These are phyloP conservation scores for Penaeus indicus DNA, from an alignment of 1,140 invertebrate genomes.

Conservation along the genomic window DNA sequence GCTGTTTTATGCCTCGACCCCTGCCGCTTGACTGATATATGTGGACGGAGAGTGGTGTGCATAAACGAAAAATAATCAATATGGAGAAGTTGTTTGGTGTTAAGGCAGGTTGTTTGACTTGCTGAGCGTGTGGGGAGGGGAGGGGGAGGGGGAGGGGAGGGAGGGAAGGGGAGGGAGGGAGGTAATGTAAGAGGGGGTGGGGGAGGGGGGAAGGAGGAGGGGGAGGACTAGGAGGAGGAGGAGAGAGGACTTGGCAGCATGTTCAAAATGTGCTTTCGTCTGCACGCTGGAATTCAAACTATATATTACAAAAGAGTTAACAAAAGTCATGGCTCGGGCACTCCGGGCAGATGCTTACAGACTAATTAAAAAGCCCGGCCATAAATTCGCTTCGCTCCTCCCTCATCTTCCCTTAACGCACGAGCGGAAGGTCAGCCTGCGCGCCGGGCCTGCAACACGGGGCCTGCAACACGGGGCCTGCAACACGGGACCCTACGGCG, in stretches of 20 bases:
- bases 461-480: too few relatives aligned
- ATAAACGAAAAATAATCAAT: slow-evolving; percentile 51
- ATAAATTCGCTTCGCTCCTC: too few relatives aligned
- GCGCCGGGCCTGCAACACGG: too few relatives aligned
- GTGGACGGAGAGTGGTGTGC: slow-evolving; percentile 46
- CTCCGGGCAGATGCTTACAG: too few relatives aligned
- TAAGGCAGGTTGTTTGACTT: slow-evolving; percentile 42
- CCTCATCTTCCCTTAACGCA: too few relatives aligned
- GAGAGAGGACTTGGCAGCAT: neutral
- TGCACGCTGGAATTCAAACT: too few relatives aligned
- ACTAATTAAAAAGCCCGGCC: too few relatives aligned
- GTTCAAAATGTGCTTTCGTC: too few relatives aligned
- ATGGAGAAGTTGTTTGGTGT: slow-evolving; percentile 40
- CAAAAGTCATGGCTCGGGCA: too few relatives aligned
- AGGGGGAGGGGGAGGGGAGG: neutral
- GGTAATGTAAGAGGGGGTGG: neutral
- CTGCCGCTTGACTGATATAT: slow-evolving; percentile 47
- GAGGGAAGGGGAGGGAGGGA: slow-evolving; percentile 17
- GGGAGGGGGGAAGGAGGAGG: neutral
- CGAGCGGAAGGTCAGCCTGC: too few relatives aligned
- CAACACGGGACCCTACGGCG: too few relatives aligned
- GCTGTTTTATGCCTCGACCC: slow-evolving; percentile 43
- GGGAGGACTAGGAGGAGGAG: neutral
- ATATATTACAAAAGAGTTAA: too few relatives aligned
- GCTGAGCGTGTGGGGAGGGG: slow-evolving; percentile 13